A percentile compares a stretch with the other conserved stretches of the same genome.
Conservation (phyloP, 1,140 invertebrate species). For the Lordiphosa clarofinis region DNA sequence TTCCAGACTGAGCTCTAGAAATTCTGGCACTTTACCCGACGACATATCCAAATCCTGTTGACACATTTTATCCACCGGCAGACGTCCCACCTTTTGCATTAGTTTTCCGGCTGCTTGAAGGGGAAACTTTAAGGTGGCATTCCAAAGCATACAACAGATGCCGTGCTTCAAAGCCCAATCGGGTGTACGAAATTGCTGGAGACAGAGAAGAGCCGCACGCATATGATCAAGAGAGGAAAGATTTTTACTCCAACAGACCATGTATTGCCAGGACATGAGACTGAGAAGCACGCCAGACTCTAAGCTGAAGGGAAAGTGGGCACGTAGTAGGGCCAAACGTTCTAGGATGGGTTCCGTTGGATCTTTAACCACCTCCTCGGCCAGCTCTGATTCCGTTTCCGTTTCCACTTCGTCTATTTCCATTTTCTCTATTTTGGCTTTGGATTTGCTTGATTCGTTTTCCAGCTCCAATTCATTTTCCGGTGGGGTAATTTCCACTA, state of each 20-base stretch:
- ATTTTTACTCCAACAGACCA: constrained; percentile 91
- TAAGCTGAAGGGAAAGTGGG: constrained; percentile 92
- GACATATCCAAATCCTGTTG: constrained; percentile 87
- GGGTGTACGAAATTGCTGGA: constrained; percentile 79
- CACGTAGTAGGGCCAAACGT: constrained; percentile 83
- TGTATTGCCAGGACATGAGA: constrained; percentile 95
- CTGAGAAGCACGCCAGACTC: constrained; percentile 88
- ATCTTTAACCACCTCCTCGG: constrained; percentile 4
- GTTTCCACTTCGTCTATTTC: constrained; percentile 6
- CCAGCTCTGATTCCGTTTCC: constrained; percentile 21
- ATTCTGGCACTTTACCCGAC: constrained; percentile 84
- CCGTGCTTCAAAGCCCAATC: constrained; percentile 86
- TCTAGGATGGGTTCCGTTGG: constrained; percentile 80
- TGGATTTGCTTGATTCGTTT: constrained; percentile 11
- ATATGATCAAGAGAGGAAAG: constrained; percentile 85
- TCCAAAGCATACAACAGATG: constrained; percentile 92
- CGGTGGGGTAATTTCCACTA: constrained; percentile 55
- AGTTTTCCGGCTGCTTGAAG: constrained; percentile 88
- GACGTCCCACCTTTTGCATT: constrained; percentile 93
- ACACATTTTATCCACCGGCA: constrained; percentile 91
- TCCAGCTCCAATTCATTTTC: constrained; percentile 38
- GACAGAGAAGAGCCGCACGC: constrained; percentile 83
- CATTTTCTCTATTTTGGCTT: constrained; percentile 8
- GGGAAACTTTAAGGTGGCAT: constrained; percentile 88
- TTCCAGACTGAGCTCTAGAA: constrained; percentile 85